Conservation (phyloP, 2,113 vertebrate species). For the Barnardius zonarius region DNA sequence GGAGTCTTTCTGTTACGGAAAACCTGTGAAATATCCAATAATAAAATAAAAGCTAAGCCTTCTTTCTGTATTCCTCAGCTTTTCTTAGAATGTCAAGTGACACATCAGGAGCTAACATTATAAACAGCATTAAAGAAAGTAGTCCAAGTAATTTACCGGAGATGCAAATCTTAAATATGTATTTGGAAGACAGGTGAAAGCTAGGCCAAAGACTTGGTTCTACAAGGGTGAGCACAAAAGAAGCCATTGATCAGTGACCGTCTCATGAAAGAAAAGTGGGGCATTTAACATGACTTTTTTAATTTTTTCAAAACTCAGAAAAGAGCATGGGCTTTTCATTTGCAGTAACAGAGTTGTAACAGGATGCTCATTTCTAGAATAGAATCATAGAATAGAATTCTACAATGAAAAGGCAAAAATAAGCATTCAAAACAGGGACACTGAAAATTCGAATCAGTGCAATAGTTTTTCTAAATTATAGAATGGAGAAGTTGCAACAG, state of each 20-base stretch:
- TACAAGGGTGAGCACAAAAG: rapidly evolving
- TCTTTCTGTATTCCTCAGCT: neutral
- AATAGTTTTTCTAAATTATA: neutral
- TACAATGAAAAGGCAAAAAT: slow-evolving; percentile 27
- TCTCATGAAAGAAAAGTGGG: neutral
- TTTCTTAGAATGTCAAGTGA: neutral
- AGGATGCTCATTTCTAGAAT: neutral
- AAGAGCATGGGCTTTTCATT: neutral
- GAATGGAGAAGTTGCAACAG: neutral
- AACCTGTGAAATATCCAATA: neutral
- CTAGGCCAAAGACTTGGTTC: neutral
- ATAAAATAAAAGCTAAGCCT: neutral
- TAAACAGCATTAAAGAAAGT: neutral
- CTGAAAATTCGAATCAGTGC: neutral
- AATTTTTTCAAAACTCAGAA: neutral
- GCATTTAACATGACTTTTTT: neutral
- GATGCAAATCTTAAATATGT: neutral
- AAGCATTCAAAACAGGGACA: neutral
- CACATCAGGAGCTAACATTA: neutral
- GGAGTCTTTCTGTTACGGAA: neutral
- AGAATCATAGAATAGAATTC: too few species aligned
- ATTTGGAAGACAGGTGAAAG: neutral
- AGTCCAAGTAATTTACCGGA: neutral
- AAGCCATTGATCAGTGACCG: neutral
- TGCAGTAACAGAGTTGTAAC: neutral